phyloP scores from a whole-genome alignment of 2,888 invertebrate species.

The Rosalia funebris region DNA sequence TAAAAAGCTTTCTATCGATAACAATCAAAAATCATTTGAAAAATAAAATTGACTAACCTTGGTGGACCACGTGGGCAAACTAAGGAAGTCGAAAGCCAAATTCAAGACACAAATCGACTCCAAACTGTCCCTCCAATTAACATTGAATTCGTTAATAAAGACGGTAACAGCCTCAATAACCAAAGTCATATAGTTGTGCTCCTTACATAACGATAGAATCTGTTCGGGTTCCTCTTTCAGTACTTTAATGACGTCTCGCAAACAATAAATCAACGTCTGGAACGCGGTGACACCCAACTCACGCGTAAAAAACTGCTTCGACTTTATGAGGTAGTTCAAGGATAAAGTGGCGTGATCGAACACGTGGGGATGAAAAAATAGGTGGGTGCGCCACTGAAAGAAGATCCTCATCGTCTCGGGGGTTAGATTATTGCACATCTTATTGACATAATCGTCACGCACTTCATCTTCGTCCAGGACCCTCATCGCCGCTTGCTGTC shows the following conservation, averaged over 20 bases:
- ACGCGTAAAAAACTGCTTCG: conserved; percentile 69
- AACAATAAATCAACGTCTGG: conserved; percentile 71
- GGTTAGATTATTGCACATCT: conserved; percentile 71
- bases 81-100: conserved; percentile 67
- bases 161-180: conserved; percentile 73
- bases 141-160: conserved; percentile 75
- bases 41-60: conserved; percentile 63
- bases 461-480: conserved; percentile 62
- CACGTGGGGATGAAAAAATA: conserved; percentile 62
- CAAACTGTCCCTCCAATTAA: conserved; percentile 82
- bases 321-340: conserved; percentile 69
- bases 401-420: conserved; percentile 69
- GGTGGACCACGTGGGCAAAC: conserved; percentile 65
- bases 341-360: conserved; percentile 66
- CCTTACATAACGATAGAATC: conserved; percentile 44
- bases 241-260: conserved; percentile 66
- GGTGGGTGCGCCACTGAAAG: conserved; percentile 57
- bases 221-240: conserved; percentile 48
- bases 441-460: conserved; percentile 70
- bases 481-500: conserved; percentile 41
- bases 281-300: conserved; percentile 73
- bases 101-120: conserved; percentile 76
- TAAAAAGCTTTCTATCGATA: too few relatives aligned
- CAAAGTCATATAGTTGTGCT: conserved; percentile 67
- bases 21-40: too few relatives aligned